A percentile compares a stretch with the other conserved stretches of the same genome.
phyloP scores from a whole-genome alignment of 2,797 vertebrate species.

The Prionace glauca region DNA sequence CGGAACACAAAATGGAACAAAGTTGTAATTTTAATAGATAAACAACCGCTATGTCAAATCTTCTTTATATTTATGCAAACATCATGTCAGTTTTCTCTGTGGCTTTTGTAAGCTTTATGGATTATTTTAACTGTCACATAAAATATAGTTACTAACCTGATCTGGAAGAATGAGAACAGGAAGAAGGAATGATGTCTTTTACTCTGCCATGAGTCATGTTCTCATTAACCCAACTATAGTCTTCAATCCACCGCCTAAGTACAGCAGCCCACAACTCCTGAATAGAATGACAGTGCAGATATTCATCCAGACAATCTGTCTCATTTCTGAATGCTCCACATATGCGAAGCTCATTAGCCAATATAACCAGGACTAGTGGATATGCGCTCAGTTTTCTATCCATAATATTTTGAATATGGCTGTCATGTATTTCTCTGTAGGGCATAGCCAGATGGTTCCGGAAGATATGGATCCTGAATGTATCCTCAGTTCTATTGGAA shows the following conservation, averaged over 20 bases:
- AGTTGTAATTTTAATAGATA: not conserved
- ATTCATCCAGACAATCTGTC: conserved; percentile 45
- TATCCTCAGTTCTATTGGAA: conserved; percentile 34
- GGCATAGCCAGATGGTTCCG: conserved; percentile 40
- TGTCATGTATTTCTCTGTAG: conserved; percentile 33
- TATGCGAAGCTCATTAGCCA: conserved; percentile 48
- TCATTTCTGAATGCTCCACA: conserved; percentile 42
- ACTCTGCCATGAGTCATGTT: conserved; percentile 23
- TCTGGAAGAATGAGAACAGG: not conserved
- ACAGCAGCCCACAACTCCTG: conserved; percentile 50
- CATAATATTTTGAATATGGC: conserved; percentile 39
- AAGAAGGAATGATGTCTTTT: not conserved
- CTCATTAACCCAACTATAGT: conserved; percentile 46
- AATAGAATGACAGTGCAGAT: conserved; percentile 44
- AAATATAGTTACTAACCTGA: not conserved
- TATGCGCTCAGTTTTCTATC: conserved; percentile 44
- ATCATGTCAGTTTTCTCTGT: not conserved
- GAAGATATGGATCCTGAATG: conserved; percentile 43
- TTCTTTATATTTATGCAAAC: not conserved
- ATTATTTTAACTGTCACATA: not conserved
- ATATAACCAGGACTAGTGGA: conserved; percentile 46
- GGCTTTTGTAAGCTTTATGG: not conserved
- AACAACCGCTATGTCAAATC: not conserved
- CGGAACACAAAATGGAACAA: not conserved
- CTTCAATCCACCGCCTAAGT: conserved; percentile 48